Conservation (phyloP, 2,888 invertebrate species). For the Acrocera orbiculus region DNA sequence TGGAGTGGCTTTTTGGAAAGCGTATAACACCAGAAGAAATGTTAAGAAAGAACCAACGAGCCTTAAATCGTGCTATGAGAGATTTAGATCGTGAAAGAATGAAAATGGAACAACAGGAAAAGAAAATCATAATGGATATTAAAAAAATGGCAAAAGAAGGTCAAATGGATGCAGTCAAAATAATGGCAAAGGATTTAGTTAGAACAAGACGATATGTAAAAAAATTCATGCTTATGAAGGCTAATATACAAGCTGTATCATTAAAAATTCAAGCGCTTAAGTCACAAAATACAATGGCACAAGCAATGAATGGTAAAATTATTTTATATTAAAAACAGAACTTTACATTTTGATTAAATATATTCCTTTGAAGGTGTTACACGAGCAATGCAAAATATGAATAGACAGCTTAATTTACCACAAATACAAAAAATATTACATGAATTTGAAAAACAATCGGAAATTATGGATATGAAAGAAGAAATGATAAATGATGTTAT, state of each 20-base stretch:
- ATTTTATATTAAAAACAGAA: background rate
- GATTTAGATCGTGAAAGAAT: constrained; percentile 86
- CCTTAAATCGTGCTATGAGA: constrained; percentile 93
- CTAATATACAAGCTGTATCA: constrained; percentile 95
- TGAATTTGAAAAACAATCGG: constrained; percentile 98
- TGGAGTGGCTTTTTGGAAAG: constrained; percentile 95
- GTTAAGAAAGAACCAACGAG: constrained; percentile 94
- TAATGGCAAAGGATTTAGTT: constrained; percentile 98
- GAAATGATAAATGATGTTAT: constrained; percentile 99
- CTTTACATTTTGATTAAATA: background rate
- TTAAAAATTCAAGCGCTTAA: constrained; percentile 94
- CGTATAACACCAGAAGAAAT: constrained; percentile 94
- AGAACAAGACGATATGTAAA: constrained; percentile 88
- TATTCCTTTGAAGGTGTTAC: constrained; percentile 54
- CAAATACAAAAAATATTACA: constrained; percentile 95
- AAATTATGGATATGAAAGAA: constrained; percentile 99
- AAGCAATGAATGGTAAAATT: constrained; percentile 75
- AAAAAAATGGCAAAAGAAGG: constrained; percentile 98
- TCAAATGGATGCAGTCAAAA: constrained; percentile 99
- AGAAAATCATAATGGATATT: constrained; percentile 94
- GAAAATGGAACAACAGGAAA: constrained; percentile 98
- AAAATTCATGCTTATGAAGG: constrained; percentile 98
- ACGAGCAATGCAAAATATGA: constrained; percentile 97
- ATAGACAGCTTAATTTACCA: constrained; percentile 88
- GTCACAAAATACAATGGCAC: constrained; percentile 98